Percentiles rank a stretch among this genome's conserved stretches.
These are phyloP conservation scores for Rhodinocichla rosea DNA, from an alignment of 2,113 vertebrate species.

Conservation along the genomic window DNA sequence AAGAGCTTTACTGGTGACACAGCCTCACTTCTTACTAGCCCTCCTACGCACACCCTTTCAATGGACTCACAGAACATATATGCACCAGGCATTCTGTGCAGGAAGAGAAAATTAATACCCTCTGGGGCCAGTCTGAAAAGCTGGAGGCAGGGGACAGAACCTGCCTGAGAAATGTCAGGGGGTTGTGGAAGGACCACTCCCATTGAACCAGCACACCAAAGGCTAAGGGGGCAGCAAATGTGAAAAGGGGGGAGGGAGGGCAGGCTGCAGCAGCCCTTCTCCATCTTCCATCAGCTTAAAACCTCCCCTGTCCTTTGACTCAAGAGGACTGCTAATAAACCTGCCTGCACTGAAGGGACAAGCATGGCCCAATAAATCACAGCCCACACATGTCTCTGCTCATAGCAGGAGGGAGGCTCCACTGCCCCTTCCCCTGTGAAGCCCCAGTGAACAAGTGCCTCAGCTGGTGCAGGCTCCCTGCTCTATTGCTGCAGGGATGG, in stretches of 20 bases:
- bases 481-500: neutral
- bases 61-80: slow-evolving; percentile 19
- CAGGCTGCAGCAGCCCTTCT: neutral
- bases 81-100: slow-evolving; percentile 39
- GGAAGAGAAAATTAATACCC: slow-evolving; percentile 62
- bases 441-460: neutral
- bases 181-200: neutral
- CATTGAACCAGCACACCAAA: neutral
- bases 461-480: neutral
- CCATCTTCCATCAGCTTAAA: neutral
- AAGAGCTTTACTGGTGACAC: slow-evolving; percentile 24
- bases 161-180: neutral
- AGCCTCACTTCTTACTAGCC: neutral
- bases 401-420: rapidly evolving
- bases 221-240: neutral
- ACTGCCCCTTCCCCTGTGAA: neutral
- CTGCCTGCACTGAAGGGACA: neutral
- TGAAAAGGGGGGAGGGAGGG: neutral
- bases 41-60: neutral
- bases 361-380: neutral
- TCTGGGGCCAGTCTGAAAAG: neutral
- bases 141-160: neutral
- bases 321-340: neutral
- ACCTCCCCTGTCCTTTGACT: neutral
- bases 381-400: neutral